Evolutionary conservation across 2,888 invertebrate genomes (phyloP).

Genomic region (Lithophane ornitopus): DNA sequence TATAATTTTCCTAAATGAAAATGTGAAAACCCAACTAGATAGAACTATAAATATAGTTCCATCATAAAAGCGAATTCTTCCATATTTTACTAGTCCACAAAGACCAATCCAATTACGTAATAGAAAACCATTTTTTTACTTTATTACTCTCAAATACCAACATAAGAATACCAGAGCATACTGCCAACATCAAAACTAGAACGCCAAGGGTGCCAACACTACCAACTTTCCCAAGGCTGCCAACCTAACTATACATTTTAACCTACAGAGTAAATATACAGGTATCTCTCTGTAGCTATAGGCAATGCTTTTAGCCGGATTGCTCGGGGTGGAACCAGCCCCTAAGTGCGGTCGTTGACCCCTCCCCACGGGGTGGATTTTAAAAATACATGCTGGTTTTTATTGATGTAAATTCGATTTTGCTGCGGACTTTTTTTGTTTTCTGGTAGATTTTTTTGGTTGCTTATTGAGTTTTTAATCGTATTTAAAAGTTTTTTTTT

Average conservation of each 20-base stretch:
- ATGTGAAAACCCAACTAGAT: neutral
- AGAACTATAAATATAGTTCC: neutral
- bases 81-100: conserved; percentile 9
- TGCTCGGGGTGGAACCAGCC: conserved; percentile 69
- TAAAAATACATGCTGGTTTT: conserved; percentile 63
- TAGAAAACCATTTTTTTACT: conserved; percentile 20
- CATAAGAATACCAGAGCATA: conserved; percentile 2
- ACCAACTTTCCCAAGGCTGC: conserved; percentile 36
- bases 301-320: conserved; percentile 82
- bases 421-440: neutral
- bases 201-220: conserved; percentile 19
- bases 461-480: neutral
- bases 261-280: conserved; percentile 52
- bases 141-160: conserved; percentile 30
- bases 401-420: conserved; percentile 61
- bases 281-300: conserved; percentile 64
- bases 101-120: conserved; percentile 32
- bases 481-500: neutral
- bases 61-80: conserved; percentile 2
- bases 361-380: conserved; percentile 63
- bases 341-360: conserved; percentile 65
- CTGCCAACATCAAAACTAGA: conserved; percentile 32
- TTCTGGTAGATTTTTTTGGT: neutral
- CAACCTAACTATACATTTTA: conserved; percentile 40
- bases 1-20: neutral